Percentiles rank a stretch among this genome's conserved stretches.
phyloP scores from a whole-genome alignment of 2,888 invertebrate genomes.

The Amphiduros pacificus region DNA sequence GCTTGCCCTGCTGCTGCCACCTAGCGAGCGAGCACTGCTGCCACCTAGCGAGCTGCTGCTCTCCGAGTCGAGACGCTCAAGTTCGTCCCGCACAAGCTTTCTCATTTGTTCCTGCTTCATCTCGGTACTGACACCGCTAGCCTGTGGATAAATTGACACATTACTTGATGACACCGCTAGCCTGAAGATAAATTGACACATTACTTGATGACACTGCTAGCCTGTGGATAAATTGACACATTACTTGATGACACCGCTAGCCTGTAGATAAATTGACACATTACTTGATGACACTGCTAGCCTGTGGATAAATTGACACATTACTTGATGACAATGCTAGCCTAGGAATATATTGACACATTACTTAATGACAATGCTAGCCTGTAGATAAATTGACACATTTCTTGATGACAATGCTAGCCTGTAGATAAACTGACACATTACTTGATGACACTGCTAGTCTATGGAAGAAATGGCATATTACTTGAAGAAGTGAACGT shows the following conservation, averaged over 20 bases:
- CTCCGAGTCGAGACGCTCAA: constrained; percentile 58
- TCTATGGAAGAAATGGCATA: no score
- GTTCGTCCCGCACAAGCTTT: constrained; percentile 57
- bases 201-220: constrained; percentile 52
- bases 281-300: constrained; percentile 52
- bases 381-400: no score
- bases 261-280: no score
- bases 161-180: constrained; percentile 52
- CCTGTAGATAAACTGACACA: no score
- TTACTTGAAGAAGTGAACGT: no score
- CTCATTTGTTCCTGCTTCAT: constrained; percentile 60
- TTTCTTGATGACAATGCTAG: constrained; percentile 52
- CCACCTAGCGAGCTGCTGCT: no score
- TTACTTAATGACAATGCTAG: constrained; percentile 52
- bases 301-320: no score
- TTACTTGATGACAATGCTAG: constrained; percentile 52
- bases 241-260: constrained; percentile 52
- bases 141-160: constrained; percentile 42
- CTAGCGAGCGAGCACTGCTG: no score
- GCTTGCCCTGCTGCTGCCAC: constrained; percentile 3
- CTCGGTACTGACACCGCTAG: constrained; percentile 55
- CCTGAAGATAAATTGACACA: no score
- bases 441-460: constrained; percentile 52
- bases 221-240: no score
- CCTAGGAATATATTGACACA: no score